A percentile compares a stretch with the other conserved stretches of the same genome.
Evolutionary conservation across 1,140 invertebrate genomes (phyloP).

Genomic region (Tetramorium alpestre): DNA sequence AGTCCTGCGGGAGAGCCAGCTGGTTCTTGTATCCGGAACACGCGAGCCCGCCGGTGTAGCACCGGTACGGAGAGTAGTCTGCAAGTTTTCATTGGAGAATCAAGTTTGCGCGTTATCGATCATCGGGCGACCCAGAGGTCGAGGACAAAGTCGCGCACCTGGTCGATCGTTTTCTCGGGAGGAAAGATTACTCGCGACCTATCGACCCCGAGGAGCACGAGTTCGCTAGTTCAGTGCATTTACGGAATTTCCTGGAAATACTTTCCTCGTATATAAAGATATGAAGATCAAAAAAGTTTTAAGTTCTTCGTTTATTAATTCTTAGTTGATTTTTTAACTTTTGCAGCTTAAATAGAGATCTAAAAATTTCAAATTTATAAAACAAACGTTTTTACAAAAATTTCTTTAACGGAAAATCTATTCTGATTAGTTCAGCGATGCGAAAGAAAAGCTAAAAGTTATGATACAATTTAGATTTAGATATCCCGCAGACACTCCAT

Average conservation of each 20-base stretch:
- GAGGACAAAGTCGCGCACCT: slow-evolving; percentile 40
- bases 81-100: slow-evolving; percentile 62
- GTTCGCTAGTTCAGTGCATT: neutral
- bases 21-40: slow-evolving; percentile 56
- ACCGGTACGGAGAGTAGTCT: neutral
- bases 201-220: neutral
- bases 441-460: neutral
- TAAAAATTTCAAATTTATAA: neutral
- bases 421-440: neutral
- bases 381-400: neutral
- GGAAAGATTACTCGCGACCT: slow-evolving; percentile 46
- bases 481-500: neutral
- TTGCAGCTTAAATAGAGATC: neutral
- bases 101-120: slow-evolving; percentile 58
- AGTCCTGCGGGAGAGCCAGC: slow-evolving; percentile 57
- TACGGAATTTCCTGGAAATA: neutral
- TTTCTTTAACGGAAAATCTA: neutral
- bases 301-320: neutral
- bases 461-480: neutral
- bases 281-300: neutral
- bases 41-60: neutral
- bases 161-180: slow-evolving; percentile 49
- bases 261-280: neutral
- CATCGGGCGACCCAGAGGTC: slow-evolving; percentile 33
- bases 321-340: neutral